Evolutionary conservation across 2,113 vertebrate genomes (phyloP).

Genomic region (Poeciliopsis retropinna): DNA sequence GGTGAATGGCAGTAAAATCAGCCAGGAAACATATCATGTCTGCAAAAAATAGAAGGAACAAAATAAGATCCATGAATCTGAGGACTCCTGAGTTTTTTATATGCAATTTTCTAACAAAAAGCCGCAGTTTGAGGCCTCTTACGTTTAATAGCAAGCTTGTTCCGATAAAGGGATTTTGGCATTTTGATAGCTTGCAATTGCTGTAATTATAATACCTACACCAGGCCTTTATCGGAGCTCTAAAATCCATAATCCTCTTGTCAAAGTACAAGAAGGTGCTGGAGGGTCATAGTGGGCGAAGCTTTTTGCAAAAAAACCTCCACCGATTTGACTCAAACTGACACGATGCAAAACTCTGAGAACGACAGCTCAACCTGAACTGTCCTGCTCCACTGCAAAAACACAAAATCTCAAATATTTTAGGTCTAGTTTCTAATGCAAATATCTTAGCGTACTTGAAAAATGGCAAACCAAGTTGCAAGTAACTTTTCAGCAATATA

Average conservation of each 20-base stretch:
- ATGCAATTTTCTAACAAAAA: not conserved
- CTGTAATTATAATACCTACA: conserved; percentile 48
- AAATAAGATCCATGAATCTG: not conserved
- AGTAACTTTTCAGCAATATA: too few species aligned
- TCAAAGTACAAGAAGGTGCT: conserved; percentile 34
- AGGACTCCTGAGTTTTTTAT: not conserved
- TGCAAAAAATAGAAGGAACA: not conserved
- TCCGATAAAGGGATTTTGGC: conserved; percentile 15
- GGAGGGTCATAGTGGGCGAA: conserved; percentile 22
- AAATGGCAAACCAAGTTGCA: too few species aligned
- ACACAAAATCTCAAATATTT: too few species aligned
- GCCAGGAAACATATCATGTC: not conserved
- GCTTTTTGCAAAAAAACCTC: conserved; percentile 15
- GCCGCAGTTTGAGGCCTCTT: conserved; percentile 11
- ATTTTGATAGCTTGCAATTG: conserved; percentile 45
- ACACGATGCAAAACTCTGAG: conserved; percentile 1
- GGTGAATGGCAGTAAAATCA: not conserved
- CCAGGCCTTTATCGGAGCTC: conserved; percentile 26
- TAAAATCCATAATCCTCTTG: conserved; percentile 51
- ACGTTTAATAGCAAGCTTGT: conserved; percentile 10
- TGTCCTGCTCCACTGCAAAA: not conserved
- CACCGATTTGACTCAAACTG: conserved; percentile 5
- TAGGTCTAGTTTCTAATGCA: too few species aligned
- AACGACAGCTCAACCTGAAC: not conserved
- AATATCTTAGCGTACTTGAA: too few species aligned